phyloP scores from a whole-genome alignment of 2,888 invertebrate species.

The Tetranychus truncatus region DNA sequence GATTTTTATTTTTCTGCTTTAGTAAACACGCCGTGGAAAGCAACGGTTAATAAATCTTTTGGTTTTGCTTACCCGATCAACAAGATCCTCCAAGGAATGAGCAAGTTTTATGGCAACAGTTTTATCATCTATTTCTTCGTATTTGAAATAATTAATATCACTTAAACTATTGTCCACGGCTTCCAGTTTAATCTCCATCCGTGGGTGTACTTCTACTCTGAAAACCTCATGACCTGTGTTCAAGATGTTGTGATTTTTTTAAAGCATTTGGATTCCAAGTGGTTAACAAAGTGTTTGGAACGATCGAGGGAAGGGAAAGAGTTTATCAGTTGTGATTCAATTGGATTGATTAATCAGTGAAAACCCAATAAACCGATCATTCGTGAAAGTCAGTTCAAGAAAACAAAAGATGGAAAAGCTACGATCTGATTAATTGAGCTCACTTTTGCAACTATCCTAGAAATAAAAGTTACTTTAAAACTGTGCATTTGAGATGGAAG shows the following conservation, averaged over 20 bases:
- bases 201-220: conserved; percentile 60
- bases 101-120: conserved; percentile 56
- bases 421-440: not conserved
- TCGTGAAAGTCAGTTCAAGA: not conserved
- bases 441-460: too few species aligned
- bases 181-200: conserved; percentile 50
- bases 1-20: not conserved
- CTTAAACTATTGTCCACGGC: conserved; percentile 41
- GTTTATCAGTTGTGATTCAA: not conserved
- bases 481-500: too few species aligned
- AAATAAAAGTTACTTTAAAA: too few species aligned
- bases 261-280: not conserved
- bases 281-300: not conserved
- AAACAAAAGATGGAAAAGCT: not conserved
- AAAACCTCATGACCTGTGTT: conserved; percentile 50
- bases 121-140: conserved; percentile 54
- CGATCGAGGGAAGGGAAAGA: not conserved
- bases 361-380: not conserved
- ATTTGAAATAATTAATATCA: conserved; percentile 43
- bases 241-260: not conserved
- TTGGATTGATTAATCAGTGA: not conserved
- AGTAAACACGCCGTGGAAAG: not conserved
- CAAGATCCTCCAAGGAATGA: conserved; percentile 55
- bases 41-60: not conserved
- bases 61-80: conserved; percentile 40